These are phyloP conservation scores for Zaprionus vittiger DNA, from an alignment of 1,140 invertebrate species.

Conservation along the genomic window DNA sequence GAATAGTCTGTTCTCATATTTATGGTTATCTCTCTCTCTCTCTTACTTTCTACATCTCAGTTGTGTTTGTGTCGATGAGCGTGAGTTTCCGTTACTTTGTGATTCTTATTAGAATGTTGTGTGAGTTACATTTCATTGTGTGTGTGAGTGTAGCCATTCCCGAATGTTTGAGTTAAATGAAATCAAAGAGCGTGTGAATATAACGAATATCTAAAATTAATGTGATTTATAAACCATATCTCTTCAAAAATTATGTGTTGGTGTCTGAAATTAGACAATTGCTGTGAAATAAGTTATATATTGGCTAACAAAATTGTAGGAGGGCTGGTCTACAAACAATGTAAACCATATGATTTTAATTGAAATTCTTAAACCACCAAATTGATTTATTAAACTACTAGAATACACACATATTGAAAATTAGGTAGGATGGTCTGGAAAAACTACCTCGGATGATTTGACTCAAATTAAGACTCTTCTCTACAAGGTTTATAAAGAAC, in stretches of 20 bases:
- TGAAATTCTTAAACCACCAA: background rate
- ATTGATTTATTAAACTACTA: background rate
- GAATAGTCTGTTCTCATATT: constrained; percentile 2
- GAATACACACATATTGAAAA: background rate
- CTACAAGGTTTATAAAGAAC: background rate
- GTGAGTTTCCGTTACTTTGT: constrained; percentile 1
- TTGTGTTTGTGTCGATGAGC: constrained; percentile 11
- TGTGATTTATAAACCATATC: background rate
- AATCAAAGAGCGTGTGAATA: background rate
- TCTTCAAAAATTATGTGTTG: background rate
- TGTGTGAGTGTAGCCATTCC: background rate
- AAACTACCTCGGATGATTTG: background rate
- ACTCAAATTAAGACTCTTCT: background rate
- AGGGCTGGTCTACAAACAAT: background rate
- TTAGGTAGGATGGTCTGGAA: background rate
- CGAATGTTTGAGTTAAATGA: background rate
- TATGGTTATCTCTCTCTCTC: background rate
- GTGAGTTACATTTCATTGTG: background rate
- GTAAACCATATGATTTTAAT: background rate
- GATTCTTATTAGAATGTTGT: background rate
- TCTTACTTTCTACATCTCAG: constrained; percentile 6
- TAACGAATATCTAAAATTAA: background rate
- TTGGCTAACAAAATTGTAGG: background rate
- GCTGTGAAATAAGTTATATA: background rate
- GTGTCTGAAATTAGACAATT: background rate